Evolutionary conservation across 2,888 invertebrate species (phyloP).

Genomic region (Halictus ligatus): DNA sequence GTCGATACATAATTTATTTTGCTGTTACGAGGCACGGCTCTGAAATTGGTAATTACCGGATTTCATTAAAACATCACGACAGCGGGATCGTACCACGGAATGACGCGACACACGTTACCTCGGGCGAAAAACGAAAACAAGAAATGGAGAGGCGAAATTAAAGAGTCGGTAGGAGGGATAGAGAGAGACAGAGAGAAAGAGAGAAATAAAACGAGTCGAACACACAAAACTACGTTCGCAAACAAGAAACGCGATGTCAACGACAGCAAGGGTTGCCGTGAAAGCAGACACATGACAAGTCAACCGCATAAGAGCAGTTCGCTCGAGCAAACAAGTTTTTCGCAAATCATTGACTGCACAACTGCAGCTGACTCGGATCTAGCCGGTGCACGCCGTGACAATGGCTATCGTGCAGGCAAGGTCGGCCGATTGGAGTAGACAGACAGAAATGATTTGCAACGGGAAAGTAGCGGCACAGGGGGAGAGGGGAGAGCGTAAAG

Average conservation of each 20-base stretch:
- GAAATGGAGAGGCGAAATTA: background rate
- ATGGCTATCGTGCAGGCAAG: conserved; percentile 61
- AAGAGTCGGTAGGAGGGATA: background rate
- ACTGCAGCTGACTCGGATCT: conserved; percentile 38
- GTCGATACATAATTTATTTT: conserved; percentile 2
- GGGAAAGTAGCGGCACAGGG: background rate
- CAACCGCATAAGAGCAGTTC: background rate
- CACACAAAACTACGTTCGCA: background rate
- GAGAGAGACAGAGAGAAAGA: background rate
- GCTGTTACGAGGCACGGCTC: background rate
- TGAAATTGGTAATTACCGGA: conserved; percentile 3
- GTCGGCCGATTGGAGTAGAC: conserved; percentile 49
- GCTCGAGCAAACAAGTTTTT: conserved; percentile 50
- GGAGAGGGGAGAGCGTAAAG: conserved; percentile 26
- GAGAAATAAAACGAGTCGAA: background rate
- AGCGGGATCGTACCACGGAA: background rate
- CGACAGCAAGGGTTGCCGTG: conserved; percentile 37
- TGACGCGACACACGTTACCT: background rate
- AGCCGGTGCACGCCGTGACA: conserved; percentile 50
- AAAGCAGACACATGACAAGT: conserved; percentile 16
- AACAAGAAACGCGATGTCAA: conserved; percentile 29
- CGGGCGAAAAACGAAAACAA: background rate
- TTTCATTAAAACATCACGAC: background rate
- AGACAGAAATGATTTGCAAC: conserved; percentile 24
- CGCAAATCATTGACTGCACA: conserved; percentile 44